Conservation (phyloP, 2,888 invertebrate species). For the Drosophila macrospina region DNA sequence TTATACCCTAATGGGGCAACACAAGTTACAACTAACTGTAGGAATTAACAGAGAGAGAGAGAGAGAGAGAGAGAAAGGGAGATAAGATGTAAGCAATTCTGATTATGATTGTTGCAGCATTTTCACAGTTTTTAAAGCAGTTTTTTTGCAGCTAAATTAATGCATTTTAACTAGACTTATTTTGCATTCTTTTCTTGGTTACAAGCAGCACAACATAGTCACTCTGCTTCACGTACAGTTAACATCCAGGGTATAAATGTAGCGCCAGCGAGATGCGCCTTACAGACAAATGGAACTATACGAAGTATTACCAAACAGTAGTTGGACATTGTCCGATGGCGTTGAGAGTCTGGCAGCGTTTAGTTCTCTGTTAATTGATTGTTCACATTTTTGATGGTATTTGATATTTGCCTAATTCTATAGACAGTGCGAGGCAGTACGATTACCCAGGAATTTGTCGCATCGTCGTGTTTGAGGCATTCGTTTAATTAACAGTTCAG, state of each 20-base stretch:
- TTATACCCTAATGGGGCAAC: constrained; percentile 20
- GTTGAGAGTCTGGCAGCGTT: constrained; percentile 53
- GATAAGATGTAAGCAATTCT: too few species aligned
- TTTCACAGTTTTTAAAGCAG: too few species aligned
- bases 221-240: not conserved
- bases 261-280: constrained; percentile 15
- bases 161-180: too few species aligned
- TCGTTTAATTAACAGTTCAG: constrained; percentile 66
- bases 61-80: too few species aligned
- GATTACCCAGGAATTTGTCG: constrained; percentile 67
- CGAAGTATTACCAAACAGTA: constrained; percentile 61
- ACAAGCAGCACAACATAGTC: not conserved
- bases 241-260: not conserved
- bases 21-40: not conserved
- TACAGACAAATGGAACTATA: constrained; percentile 12
- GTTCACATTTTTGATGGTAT: constrained; percentile 64
- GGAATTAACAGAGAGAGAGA: too few species aligned
- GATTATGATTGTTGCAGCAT: too few species aligned
- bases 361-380: constrained; percentile 70
- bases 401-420: constrained; percentile 39
- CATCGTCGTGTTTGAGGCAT: constrained; percentile 50
- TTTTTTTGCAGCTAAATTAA: too few species aligned
- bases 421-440: constrained; percentile 1
- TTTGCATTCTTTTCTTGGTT: not conserved
- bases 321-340: constrained; percentile 66